Evolutionary conservation across 37 sponge, comb jelly and placozoan species (phyloP), one percentile per base, ranked within the genome.

Genomic region (Haliclona indistincta): DNA sequence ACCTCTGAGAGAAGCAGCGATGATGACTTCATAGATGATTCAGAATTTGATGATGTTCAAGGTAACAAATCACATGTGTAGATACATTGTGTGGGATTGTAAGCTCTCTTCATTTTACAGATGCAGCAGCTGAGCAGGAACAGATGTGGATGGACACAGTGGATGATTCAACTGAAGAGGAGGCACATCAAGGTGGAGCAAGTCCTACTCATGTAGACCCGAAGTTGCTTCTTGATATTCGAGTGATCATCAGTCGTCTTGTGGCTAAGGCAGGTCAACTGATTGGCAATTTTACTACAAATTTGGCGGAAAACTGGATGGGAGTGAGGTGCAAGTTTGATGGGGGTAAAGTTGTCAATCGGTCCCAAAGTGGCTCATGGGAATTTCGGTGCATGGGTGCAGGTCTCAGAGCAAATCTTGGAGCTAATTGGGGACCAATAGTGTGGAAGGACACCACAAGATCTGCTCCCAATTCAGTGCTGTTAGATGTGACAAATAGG

Each of bases 261-360:
- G 23, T 58, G 6, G 60, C 60, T 20, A 58, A 58, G 23, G 60
- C n/a, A n/a, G n/a, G n/a, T n/a, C n/a, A n/a, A n/a, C 60, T 58
- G n/a, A 58, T 58, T 23, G 67, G 67, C 13, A 66, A 66, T 17
- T 66, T 66, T 34, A 66, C 67, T 17, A 76, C 77, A 4, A 64
- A 76, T 52, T 53, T 76, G 52, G 77, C 66, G 4, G 77, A 76
- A 26, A 43, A 20, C 7, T 76, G 77, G 77, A 76, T 76, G 66
- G 44, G 7, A 28, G 43, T 76, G 25, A 63, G 77, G 13, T 15
- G 51, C 6, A 76, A 76, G 54, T 76, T 76, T 63, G 77, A 76
- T 64, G 66, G 65, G 2, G 77, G 77, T 8, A 78, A 78, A 43
- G 26, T 23, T 1, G 49, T 67, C 19, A 78, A 67, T 67, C 2